These are phyloP conservation scores for Seira ritae DNA, from an alignment of 2,888 invertebrate genomes.

Conservation along the genomic window DNA sequence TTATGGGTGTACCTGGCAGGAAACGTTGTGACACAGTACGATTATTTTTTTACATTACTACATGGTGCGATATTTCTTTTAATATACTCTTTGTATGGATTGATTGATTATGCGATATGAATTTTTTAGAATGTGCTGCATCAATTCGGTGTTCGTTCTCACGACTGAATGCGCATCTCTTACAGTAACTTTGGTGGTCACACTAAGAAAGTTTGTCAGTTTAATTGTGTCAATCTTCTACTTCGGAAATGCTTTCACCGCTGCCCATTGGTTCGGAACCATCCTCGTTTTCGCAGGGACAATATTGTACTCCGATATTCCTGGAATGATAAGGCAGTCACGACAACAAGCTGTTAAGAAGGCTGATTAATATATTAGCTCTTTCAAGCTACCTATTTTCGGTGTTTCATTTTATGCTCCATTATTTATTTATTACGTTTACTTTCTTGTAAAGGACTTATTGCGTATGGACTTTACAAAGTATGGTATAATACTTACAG, in stretches of 20 bases:
- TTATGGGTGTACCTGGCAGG: slow-evolving; percentile 86
- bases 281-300: slow-evolving; percentile 94
- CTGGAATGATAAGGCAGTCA: slow-evolving; percentile 64
- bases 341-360: slow-evolving; percentile 54
- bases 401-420: neutral
- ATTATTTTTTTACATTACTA: neutral
- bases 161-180: slow-evolving; percentile 96
- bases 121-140: slow-evolving; percentile 85
- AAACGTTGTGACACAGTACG: slow-evolving; percentile 91
- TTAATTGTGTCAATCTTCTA: slow-evolving; percentile 96
- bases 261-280: slow-evolving; percentile 94
- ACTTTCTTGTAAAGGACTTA: no score
- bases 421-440: no score
- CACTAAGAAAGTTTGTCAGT: slow-evolving; percentile 95
- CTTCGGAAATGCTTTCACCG: slow-evolving; percentile 95
- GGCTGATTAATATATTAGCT: slow-evolving; percentile 62
- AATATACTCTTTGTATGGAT: neutral
- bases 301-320: slow-evolving; percentile 88
- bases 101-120: slow-evolving; percentile 32
- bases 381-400: no score
- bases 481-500: no score
- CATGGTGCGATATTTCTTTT: slow-evolving; percentile 4
- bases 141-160: slow-evolving; percentile 94
- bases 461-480: no score
- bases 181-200: slow-evolving; percentile 96